Conservation (phyloP, 2,797 vertebrate genomes). For the Botia kubotai region DNA sequence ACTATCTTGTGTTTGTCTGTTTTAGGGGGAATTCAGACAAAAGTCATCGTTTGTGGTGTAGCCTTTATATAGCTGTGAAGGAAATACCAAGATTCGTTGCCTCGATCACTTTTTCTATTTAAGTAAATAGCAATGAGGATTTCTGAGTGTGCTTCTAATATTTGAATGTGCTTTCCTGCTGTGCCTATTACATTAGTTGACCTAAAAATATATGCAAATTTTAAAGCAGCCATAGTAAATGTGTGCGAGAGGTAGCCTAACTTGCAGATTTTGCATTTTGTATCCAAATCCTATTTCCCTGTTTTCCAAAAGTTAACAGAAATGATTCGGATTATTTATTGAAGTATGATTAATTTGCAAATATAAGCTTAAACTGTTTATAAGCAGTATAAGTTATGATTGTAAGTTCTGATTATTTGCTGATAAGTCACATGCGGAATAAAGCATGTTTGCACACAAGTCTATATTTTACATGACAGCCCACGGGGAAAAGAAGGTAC, state of each 20-base stretch:
- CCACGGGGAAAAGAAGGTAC: neutral
- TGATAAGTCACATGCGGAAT: neutral
- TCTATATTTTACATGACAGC: neutral
- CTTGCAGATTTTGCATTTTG: neutral
- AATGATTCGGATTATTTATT: constrained; percentile 8
- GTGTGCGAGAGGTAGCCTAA: neutral
- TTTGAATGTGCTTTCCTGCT: neutral
- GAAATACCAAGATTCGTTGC: constrained; percentile 5
- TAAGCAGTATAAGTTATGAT: no score
- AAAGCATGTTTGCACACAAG: neutral
- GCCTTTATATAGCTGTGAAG: constrained; percentile 40
- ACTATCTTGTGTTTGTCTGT: constrained; percentile 49
- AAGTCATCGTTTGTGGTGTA: constrained; percentile 95
- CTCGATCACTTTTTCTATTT: neutral
- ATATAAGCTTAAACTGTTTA: neutral
- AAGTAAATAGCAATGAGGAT: neutral
- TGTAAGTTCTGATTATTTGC: no score
- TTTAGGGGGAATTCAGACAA: constrained; percentile 90
- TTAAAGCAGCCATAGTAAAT: neutral
- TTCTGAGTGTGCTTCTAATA: neutral
- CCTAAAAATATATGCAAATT: neutral
- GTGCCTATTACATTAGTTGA: neutral
- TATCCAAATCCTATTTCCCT: neutral
- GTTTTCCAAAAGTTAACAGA: constrained; percentile 2
- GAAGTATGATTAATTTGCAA: neutral